Conservation (phyloP, 1,140 invertebrate species). For the Teleogryllus occipitalis region DNA sequence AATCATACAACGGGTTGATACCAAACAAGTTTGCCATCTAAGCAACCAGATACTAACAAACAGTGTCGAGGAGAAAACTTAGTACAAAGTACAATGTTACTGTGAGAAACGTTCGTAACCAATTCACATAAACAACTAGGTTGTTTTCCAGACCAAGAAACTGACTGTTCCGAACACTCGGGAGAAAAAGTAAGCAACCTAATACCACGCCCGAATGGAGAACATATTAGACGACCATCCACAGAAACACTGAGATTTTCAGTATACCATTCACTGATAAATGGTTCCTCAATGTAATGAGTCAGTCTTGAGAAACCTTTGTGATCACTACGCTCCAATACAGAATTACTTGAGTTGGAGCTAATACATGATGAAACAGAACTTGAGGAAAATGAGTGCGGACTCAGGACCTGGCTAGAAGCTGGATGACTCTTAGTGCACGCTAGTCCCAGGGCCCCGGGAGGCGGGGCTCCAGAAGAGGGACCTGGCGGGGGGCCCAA, state of each 20-base stretch:
- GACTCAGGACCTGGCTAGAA: too few species aligned
- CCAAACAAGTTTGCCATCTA: slow-evolving; percentile 79
- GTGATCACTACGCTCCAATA: slow-evolving; percentile 35
- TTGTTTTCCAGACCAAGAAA: slow-evolving; percentile 48
- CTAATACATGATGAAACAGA: too few species aligned
- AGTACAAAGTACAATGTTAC: slow-evolving; percentile 79
- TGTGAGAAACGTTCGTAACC: slow-evolving; percentile 61
- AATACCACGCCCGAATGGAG: slow-evolving; percentile 77
- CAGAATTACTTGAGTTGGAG: neutral
- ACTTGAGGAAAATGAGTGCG: too few species aligned
- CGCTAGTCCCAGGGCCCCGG: too few species aligned
- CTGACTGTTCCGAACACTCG: slow-evolving; percentile 67
- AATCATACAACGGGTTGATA: slow-evolving; percentile 59
- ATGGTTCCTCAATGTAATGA: slow-evolving; percentile 79
- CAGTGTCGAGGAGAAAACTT: slow-evolving; percentile 83
- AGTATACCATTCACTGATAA: slow-evolving; percentile 77
- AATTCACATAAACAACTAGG: slow-evolving; percentile 49
- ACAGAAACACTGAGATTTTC: slow-evolving; percentile 81
- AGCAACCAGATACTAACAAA: slow-evolving; percentile 78
- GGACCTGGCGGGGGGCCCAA: too few species aligned
- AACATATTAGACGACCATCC: slow-evolving; percentile 81
- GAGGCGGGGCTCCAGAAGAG: too few species aligned
- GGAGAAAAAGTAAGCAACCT: slow-evolving; percentile 70
- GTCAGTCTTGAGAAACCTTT: slow-evolving; percentile 69
- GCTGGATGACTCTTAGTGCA: too few species aligned